Evolutionary conservation across 2,888 invertebrate species (phyloP), one percentile per base, ranked within the genome.

Genomic region (Sphinx pinastri): DNA sequence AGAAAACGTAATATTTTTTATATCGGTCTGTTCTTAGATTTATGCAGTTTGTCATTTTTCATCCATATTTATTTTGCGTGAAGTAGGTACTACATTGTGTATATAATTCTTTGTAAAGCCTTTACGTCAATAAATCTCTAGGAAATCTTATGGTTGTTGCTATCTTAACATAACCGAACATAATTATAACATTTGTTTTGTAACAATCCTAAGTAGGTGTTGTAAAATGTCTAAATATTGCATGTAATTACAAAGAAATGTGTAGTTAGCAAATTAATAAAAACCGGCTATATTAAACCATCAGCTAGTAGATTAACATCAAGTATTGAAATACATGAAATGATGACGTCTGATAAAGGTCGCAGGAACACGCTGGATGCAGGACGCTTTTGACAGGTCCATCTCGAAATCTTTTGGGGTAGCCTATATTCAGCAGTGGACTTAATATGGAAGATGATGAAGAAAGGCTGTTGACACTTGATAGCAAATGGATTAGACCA

Each of bases 71-170:
- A 19, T 63, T 63, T 49, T 13, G 47, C 19, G 63, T 19, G 47
- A 63, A 5, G 63, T 57, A 25, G 3, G 2, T 3, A 38, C 25
- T 12, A 63, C 63, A 49, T 47, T 13, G 47, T 63, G 38, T 67
- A 67, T 67, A 67, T 10, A 49, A 63, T 63, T 71, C 68, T 66
- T 68, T 68, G 59, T 51, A 67, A 58, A 38, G 54, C 19, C 45
- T 67, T 58, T 68, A 19, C 63, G 70, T 70, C 69, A 69, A 63
- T 70, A 52, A 45, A 63, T 69, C 60, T 69, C 69, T 69, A 63
- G 54, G 69, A 69, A 69, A 47, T 60, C 58, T 25, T 51, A 69
- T 60, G 63, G 19, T 69, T 25, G 13, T 45, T 57, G 14, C 47
- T 68, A 45, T 57, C 55, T 55, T 13, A 49, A 13, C 19, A 16